Conservation (phyloP, 2,888 invertebrate species). For the Rotaria socialis region DNA sequence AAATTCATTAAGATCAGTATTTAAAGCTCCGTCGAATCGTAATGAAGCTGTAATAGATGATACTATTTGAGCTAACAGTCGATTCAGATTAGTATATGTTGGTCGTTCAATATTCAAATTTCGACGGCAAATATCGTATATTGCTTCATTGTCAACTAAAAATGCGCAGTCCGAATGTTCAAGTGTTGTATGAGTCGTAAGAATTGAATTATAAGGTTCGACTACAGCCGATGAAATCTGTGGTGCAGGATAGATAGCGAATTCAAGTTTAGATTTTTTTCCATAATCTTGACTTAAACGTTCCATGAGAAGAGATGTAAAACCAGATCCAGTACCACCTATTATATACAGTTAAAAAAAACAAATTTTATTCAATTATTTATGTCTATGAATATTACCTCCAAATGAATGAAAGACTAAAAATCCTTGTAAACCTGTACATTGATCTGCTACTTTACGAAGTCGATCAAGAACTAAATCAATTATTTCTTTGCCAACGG, state of each 20-base stretch:
- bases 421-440: slow-evolving; percentile 73
- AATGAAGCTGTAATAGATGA: slow-evolving; percentile 47
- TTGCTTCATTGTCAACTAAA: slow-evolving; percentile 55
- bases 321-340: slow-evolving; percentile 53
- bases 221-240: slow-evolving; percentile 52
- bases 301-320: slow-evolving; percentile 65
- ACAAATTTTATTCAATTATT: neutral
- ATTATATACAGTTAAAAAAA: slow-evolving; percentile 23
- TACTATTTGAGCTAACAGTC: slow-evolving; percentile 67
- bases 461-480: slow-evolving; percentile 67
- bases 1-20: slow-evolving; percentile 46
- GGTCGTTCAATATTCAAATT: slow-evolving; percentile 78
- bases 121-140: slow-evolving; percentile 66
- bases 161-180: slow-evolving; percentile 87
- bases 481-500: slow-evolving; percentile 47
- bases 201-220: slow-evolving; percentile 67
- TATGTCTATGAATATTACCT: slow-evolving; percentile 57
- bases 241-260: slow-evolving; percentile 54
- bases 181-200: slow-evolving; percentile 85
- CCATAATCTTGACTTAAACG: slow-evolving; percentile 65
- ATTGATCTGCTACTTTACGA: slow-evolving; percentile 67
- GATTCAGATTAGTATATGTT: slow-evolving; percentile 80
- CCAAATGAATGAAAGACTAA: slow-evolving; percentile 83
- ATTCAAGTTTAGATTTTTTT: slow-evolving; percentile 58
- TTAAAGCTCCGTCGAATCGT: slow-evolving; percentile 46